These are phyloP conservation scores for Drosophila pseudoananassae DNA, from an alignment of 1,140 invertebrate genomes.

Conservation along the genomic window DNA sequence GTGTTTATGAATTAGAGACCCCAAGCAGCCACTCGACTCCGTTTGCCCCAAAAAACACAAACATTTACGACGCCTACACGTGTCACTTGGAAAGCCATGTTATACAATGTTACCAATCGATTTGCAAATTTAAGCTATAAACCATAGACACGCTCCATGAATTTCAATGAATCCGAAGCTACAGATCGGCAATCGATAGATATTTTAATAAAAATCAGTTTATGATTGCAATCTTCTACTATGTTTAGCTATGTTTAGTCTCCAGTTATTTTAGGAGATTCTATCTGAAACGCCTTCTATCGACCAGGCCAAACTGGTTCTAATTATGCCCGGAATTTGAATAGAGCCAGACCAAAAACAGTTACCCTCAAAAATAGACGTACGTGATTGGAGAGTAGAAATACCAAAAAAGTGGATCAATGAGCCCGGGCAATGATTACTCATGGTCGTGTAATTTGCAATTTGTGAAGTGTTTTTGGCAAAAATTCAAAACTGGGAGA, in stretches of 20 bases:
- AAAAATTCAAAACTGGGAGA: slow-evolving; percentile 52
- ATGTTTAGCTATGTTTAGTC: not conserved
- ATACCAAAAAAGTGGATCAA: slow-evolving; percentile 74
- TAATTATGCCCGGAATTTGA: slow-evolving; percentile 63
- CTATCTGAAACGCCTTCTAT: slow-evolving; percentile 25
- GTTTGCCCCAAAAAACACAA: slow-evolving; percentile 30
- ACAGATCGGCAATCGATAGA: not conserved
- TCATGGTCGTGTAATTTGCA: slow-evolving; percentile 75
- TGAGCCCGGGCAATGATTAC: slow-evolving; percentile 64
- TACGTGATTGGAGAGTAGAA: slow-evolving; percentile 71
- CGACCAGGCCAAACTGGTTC: slow-evolving; percentile 58
- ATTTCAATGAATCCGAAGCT: slow-evolving; percentile 23
- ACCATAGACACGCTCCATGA: slow-evolving; percentile 31
- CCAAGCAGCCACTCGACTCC: slow-evolving; percentile 16
- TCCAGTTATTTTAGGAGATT: not conserved
- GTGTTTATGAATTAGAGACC: slow-evolving; percentile 60
- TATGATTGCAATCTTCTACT: slow-evolving; percentile 5
- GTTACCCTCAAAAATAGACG: slow-evolving; percentile 63
- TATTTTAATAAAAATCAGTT: slow-evolving; percentile 19
- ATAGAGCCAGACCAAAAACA: slow-evolving; percentile 60
- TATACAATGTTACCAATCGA: slow-evolving; percentile 56
- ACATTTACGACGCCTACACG: slow-evolving; percentile 63
- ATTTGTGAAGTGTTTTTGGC: slow-evolving; percentile 54
- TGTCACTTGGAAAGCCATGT: slow-evolving; percentile 40
- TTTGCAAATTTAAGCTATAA: slow-evolving; percentile 65